These are phyloP conservation scores for Macrobrachium nipponense DNA, from an alignment of 1,140 invertebrate genomes.

Conservation along the genomic window DNA sequence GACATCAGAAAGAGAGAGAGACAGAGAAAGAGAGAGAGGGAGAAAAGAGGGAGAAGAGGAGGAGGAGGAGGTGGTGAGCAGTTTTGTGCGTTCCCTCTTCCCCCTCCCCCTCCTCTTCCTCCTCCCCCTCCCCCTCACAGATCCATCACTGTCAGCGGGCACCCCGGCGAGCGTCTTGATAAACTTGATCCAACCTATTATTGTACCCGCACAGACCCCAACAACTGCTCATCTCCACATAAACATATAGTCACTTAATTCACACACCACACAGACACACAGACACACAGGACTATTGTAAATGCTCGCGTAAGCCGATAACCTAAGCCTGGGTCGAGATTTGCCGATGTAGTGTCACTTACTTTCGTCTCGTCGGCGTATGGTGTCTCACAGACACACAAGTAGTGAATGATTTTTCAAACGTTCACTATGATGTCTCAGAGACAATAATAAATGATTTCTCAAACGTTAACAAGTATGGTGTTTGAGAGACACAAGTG, in stretches of 20 bases:
- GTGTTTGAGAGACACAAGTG: too few species aligned
- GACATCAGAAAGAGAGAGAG: not conserved
- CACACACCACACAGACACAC: slow-evolving; percentile 12
- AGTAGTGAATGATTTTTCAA: too few species aligned
- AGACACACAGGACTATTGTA: not conserved
- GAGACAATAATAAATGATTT: too few species aligned
- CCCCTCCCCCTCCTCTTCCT: not conserved
- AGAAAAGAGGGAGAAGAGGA: not conserved
- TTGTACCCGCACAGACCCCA: not conserved
- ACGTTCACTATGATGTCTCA: too few species aligned
- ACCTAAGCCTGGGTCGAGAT: not conserved
- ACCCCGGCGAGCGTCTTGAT: not conserved
- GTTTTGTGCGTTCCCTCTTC: not conserved
- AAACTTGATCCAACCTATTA: slow-evolving; percentile 15
- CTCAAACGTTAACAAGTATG: too few species aligned
- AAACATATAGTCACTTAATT: not conserved
- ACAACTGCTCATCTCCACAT: slow-evolving; percentile 3
- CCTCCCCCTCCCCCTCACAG: not conserved
- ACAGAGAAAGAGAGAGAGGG: not conserved
- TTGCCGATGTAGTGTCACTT: not conserved
- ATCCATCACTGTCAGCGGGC: slow-evolving; percentile 27
- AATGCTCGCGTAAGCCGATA: too few species aligned
- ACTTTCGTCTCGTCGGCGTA: too few species aligned
- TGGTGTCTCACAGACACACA: too few species aligned
- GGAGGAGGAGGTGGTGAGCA: slow-evolving; percentile 7